A percentile compares a stretch with the other conserved stretches of the same genome.
Conservation (phyloP, 2,113 vertebrate species). For the Madoqua kirkii region DNA sequence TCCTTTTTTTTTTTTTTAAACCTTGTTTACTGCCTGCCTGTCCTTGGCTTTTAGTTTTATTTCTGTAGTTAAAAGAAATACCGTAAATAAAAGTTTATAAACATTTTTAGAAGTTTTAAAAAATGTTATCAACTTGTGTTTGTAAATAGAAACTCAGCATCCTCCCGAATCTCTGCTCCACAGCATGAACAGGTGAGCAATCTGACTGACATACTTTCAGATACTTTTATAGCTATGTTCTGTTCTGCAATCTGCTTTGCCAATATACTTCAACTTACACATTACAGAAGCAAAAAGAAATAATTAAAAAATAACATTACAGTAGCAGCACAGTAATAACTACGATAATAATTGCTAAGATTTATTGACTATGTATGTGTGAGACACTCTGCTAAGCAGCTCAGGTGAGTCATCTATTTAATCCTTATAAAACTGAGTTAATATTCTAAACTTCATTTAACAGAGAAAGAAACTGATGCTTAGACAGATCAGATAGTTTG, state of each 20-base stretch:
- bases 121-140: not conserved
- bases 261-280: not conserved
- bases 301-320: not conserved
- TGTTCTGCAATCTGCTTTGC: not conserved
- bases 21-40: not conserved
- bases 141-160: not conserved
- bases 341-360: not conserved
- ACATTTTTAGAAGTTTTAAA: not conserved
- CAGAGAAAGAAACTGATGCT: not conserved
- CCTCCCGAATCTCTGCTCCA: not conserved
- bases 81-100: not conserved
- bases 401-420: not conserved
- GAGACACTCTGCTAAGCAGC: not conserved
- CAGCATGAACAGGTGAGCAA: not conserved
- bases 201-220: not conserved
- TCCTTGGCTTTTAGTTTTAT: not conserved
- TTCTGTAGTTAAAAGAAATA: conserved; percentile 10
- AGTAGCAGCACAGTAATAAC: not conserved
- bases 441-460: conserved; percentile 7
- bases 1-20: not conserved
- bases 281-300: not conserved
- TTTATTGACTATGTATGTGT: not conserved
- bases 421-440: conserved; percentile 6
- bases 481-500: not conserved
- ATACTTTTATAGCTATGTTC: not conserved